Conservation (phyloP, 2,113 vertebrate genomes). For the Antigone vipio region DNA sequence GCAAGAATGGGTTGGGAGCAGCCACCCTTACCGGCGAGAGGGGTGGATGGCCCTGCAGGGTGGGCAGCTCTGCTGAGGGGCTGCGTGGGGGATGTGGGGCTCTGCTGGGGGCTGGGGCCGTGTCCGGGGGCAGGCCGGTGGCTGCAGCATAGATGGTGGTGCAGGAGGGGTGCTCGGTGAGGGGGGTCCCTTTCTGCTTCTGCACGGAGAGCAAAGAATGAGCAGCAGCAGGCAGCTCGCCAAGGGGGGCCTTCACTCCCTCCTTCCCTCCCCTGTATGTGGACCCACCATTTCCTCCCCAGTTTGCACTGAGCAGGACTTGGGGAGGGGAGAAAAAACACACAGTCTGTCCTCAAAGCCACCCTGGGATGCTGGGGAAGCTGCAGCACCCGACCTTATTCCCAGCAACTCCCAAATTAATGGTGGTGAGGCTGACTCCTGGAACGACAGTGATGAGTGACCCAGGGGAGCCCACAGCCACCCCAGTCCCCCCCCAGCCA, state of each 20-base stretch:
- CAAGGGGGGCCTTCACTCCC: too few relatives aligned
- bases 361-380: too few relatives aligned
- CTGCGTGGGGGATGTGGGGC: rapidly evolving
- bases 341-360: not conserved
- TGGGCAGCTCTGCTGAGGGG: rapidly evolving
- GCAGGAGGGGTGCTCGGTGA: not conserved
- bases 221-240: rapidly evolving
- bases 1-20: rapidly evolving
- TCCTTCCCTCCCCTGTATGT: too few relatives aligned
- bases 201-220: not conserved
- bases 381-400: too few relatives aligned
- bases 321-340: rapidly evolving
- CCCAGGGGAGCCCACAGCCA: rapidly evolving
- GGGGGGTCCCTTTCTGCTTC: rapidly evolving
- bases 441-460: not conserved
- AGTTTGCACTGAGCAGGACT: rapidly evolving
- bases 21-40: not conserved
- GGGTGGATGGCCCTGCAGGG: rapidly evolving
- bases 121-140: not conserved
- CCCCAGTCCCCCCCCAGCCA: not conserved
- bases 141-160: not conserved
- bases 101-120: rapidly evolving
- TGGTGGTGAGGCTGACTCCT: rapidly evolving
- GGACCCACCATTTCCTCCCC: not conserved
- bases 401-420: not conserved